These are phyloP conservation scores for Zophobas morio DNA, from an alignment of 1,140 invertebrate genomes.

Conservation along the genomic window DNA sequence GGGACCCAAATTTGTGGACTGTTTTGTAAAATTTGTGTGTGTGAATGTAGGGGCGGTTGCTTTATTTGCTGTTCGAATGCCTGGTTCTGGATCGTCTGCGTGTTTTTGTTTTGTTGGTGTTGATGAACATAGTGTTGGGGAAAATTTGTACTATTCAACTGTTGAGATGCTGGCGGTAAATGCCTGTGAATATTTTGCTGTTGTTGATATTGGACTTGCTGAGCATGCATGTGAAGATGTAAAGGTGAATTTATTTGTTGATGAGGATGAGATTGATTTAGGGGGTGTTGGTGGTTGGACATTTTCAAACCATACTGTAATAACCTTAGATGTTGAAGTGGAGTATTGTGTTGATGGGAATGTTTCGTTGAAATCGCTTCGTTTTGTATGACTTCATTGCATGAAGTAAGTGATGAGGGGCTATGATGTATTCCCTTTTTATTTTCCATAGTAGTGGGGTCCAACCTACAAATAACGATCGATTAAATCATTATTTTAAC, in stretches of 20 bases:
- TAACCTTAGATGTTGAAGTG: constrained; percentile 61
- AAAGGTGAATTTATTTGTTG: constrained; percentile 57
- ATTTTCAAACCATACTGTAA: constrained; percentile 62
- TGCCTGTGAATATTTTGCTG: constrained; percentile 48
- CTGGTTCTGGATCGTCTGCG: constrained; percentile 41
- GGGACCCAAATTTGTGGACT: constrained; percentile 62
- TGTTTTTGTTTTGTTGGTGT: constrained; percentile 59
- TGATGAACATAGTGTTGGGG: constrained; percentile 64
- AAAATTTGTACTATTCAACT: constrained; percentile 60
- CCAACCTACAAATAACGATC: constrained; percentile 56
- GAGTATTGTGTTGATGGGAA: constrained; percentile 62
- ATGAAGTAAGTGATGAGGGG: constrained; percentile 46
- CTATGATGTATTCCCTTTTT: constrained; percentile 61
- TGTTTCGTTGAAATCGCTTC: constrained; percentile 58
- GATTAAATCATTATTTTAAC: constrained; percentile 36
- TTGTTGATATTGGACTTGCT: constrained; percentile 58
- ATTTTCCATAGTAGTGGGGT: constrained; percentile 65
- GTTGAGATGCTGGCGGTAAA: constrained; percentile 53
- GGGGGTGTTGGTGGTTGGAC: constrained; percentile 58
- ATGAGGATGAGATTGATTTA: constrained; percentile 51
- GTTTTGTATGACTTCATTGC: constrained; percentile 50
- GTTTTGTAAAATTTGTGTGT: constrained; percentile 55
- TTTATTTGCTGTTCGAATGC: constrained; percentile 38
- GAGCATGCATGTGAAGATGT: constrained; percentile 53
- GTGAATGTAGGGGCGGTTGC: constrained; percentile 56